Conservation (phyloP, 2,888 invertebrate species). For the Megalurothrips usitatus region DNA sequence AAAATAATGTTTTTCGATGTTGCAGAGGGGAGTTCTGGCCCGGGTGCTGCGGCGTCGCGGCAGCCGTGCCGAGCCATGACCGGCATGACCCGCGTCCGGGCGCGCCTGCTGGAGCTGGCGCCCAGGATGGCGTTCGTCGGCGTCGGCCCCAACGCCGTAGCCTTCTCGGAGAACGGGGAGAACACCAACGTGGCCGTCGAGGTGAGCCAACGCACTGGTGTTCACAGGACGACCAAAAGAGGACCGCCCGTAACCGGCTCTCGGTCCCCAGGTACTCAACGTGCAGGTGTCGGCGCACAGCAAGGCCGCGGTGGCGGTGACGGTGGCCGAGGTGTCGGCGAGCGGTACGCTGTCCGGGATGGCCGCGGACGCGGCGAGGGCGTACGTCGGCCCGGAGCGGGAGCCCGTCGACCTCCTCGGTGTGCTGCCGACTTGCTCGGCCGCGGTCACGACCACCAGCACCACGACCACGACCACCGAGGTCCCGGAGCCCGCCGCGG, state of each 20-base stretch:
- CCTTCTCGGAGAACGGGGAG: constrained; percentile 37
- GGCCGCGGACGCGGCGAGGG: not conserved
- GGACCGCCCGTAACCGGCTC: too few species aligned
- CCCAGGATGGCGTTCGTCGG: constrained; percentile 39
- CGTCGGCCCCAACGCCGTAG: constrained; percentile 37
- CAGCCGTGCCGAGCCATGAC: constrained; percentile 33
- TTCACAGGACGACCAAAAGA: too few species aligned
- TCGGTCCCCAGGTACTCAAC: not conserved
- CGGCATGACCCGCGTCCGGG: constrained; percentile 34
- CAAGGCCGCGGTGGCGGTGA: not conserved
- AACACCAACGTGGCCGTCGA: constrained; percentile 36
- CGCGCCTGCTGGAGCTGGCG: constrained; percentile 36
- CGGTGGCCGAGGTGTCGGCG: not conserved
- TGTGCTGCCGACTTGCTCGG: not conserved
- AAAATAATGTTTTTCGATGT: not conserved
- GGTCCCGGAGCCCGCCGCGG: not conserved
- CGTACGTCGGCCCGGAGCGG: not conserved
- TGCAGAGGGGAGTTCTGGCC: too few species aligned
- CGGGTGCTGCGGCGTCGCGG: not conserved
- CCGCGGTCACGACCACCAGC: not conserved
- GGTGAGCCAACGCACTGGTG: constrained; percentile 28
- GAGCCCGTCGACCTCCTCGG: not conserved
- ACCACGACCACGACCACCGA: not conserved
- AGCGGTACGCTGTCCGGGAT: not conserved
- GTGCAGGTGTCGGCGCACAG: constrained; percentile 2